Evolutionary conservation across 2,888 invertebrate species (phyloP).

Genomic region (Tineola bisselliella): DNA sequence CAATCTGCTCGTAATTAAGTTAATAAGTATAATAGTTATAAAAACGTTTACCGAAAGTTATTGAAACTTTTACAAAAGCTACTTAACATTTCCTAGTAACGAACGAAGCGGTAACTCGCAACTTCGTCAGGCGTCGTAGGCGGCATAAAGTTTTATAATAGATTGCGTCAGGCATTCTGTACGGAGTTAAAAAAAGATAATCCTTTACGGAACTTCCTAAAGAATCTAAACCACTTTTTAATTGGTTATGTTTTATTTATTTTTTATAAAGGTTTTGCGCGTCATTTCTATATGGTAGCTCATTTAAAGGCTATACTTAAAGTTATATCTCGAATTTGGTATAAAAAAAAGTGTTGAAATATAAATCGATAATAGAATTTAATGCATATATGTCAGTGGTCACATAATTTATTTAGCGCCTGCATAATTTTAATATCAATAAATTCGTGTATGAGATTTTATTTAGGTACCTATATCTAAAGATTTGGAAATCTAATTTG

Average conservation of each 20-base stretch:
- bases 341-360: too few relatives aligned
- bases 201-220: background rate
- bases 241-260: background rate
- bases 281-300: too few relatives aligned
- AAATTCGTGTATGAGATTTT: too few relatives aligned
- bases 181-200: background rate
- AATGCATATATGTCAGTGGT: too few relatives aligned
- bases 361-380: too few relatives aligned
- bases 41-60: background rate
- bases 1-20: background rate
- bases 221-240: background rate
- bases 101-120: conserved; percentile 3
- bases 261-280: too few relatives aligned
- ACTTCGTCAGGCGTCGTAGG: background rate
- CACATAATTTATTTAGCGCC: too few relatives aligned
- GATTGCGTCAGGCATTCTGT: conserved; percentile 5
- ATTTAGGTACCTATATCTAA: too few relatives aligned
- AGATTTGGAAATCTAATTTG: too few relatives aligned
- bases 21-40: background rate
- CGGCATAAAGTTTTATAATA: conserved; percentile 3
- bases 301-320: too few relatives aligned
- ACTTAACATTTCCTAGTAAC: background rate
- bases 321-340: too few relatives aligned
- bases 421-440: too few relatives aligned
- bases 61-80: background rate